Evolutionary conservation across 2,888 invertebrate species (phyloP).

Genomic region (Cremastinae sp.): DNA sequence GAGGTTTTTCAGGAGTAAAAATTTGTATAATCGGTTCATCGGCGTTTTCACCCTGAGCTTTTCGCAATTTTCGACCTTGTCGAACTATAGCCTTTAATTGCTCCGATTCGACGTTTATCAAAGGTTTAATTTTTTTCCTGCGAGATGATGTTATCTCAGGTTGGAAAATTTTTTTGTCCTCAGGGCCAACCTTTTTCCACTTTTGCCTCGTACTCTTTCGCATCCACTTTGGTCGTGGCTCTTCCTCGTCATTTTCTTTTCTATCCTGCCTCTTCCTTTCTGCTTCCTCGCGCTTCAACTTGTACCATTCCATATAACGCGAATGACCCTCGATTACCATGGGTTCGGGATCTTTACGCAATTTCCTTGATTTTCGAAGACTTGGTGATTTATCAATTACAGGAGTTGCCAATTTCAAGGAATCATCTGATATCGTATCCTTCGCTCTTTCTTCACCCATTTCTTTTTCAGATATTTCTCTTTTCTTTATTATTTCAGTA

Average conservation of each 20-base stretch:
- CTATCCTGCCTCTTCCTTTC: slow-evolving; percentile 69
- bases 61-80: slow-evolving; percentile 79
- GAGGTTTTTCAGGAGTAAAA: slow-evolving; percentile 72
- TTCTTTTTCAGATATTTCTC: not conserved
- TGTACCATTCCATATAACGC: slow-evolving; percentile 79
- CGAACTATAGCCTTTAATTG: slow-evolving; percentile 77
- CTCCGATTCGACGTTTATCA: slow-evolving; percentile 78
- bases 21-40: slow-evolving; percentile 75
- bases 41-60: slow-evolving; percentile 73
- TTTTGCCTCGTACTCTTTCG: slow-evolving; percentile 57
- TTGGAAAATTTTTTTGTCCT: slow-evolving; percentile 60
- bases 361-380: slow-evolving; percentile 42
- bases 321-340: slow-evolving; percentile 69
- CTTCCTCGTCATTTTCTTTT: slow-evolving; percentile 66
- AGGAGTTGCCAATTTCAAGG: not conserved
- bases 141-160: slow-evolving; percentile 64
- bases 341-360: slow-evolving; percentile 43
- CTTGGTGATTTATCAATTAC: slow-evolving; percentile 38
- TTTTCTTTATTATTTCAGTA: not conserved
- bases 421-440: not conserved
- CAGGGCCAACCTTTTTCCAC: slow-evolving; percentile 64
- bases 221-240: slow-evolving; percentile 65
- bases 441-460: not conserved
- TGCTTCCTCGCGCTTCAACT: slow-evolving; percentile 75
- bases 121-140: slow-evolving; percentile 72